A percentile compares a stretch with the other conserved stretches of the same genome.
phyloP scores from a whole-genome alignment of 2,888 invertebrate species.

The Coecobrya sp. region DNA sequence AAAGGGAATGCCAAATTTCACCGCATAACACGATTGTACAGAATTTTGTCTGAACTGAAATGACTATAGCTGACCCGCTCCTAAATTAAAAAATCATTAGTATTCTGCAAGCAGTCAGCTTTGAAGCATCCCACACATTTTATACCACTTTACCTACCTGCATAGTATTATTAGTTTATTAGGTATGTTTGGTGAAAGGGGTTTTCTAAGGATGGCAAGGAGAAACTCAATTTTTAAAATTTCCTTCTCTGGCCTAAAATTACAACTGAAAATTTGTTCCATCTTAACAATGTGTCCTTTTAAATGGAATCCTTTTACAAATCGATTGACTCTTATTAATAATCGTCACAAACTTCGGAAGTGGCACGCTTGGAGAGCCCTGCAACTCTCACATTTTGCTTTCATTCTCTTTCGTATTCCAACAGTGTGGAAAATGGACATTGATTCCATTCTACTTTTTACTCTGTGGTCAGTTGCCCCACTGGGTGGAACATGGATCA shows the following conservation, averaged over 20 bases:
- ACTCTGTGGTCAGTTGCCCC: neutral
- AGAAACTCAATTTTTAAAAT: neutral
- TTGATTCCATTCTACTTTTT: neutral
- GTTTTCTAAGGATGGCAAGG: neutral
- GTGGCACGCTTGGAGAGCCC: neutral
- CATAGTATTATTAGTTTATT: too few relatives aligned
- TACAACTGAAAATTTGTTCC: neutral
- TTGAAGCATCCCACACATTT: too few relatives aligned
- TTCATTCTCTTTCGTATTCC: neutral
- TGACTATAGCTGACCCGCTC: too few relatives aligned
- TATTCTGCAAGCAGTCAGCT: too few relatives aligned
- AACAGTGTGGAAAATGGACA: slow-evolving; percentile 16
- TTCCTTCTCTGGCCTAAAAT: neutral
- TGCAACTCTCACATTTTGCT: neutral
- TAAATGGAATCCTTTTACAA: neutral
- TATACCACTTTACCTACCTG: too few relatives aligned
- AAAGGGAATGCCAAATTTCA: too few relatives aligned
- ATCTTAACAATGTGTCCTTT: neutral
- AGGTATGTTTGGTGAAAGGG: too few relatives aligned
- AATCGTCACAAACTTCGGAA: neutral
- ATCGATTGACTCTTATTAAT: neutral
- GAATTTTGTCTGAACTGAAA: too few relatives aligned
- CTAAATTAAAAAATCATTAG: too few relatives aligned
- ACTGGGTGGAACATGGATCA: neutral
- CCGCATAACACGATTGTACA: too few relatives aligned